phyloP scores from a whole-genome alignment of 1,140 invertebrate species.

The Lutraria rhynchaena region DNA sequence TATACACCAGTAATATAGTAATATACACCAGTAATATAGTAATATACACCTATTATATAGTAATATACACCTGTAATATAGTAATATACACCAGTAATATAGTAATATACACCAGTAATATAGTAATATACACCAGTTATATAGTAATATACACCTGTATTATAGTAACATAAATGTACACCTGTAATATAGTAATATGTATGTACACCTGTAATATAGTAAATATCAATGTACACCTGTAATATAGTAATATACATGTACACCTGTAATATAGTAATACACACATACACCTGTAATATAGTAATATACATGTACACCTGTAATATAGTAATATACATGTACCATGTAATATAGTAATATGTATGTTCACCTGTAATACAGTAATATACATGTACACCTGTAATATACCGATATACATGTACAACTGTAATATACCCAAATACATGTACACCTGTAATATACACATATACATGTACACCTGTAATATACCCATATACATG shows the following conservation, averaged over 20 bases:
- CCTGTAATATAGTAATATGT: background rate
- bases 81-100: background rate
- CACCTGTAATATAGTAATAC: background rate
- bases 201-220: no score
- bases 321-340: no score
- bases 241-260: background rate
- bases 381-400: no score
- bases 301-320: background rate
- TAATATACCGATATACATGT: background rate
- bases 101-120: background rate
- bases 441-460: no score
- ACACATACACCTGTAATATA: conserved; percentile 1
- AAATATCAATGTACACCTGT: conserved; percentile 35
- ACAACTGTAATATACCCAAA: background rate
- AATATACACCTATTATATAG: no score
- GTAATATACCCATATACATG: no score
- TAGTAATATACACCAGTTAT: background rate
- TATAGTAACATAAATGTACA: background rate
- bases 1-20: background rate
- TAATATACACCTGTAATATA: background rate
- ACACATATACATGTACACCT: no score
- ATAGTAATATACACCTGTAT: background rate
- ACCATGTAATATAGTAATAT: no score
- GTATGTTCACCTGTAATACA: background rate
- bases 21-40: background rate